Conservation (phyloP, 1,140 invertebrate species). For the Myzus persicae region DNA sequence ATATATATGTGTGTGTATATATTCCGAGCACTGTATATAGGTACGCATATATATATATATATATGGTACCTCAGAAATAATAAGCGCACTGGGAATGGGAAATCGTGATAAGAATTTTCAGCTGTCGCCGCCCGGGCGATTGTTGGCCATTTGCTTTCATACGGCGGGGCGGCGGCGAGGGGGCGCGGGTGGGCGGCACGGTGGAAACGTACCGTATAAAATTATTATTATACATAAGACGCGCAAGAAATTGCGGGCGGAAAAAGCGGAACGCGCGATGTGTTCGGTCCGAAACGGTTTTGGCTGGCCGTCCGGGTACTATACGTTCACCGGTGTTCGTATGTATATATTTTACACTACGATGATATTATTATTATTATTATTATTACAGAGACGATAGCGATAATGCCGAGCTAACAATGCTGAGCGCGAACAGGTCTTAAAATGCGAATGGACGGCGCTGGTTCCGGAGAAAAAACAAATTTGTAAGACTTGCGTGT, state of each 20-base stretch:
- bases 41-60: background rate
- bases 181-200: background rate
- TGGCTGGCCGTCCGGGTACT: background rate
- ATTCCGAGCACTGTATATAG: background rate
- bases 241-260: background rate
- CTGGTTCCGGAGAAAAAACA: background rate
- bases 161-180: background rate
- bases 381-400: background rate
- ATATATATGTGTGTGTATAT: background rate
- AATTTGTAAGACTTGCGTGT: background rate
- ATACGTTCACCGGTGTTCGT: background rate
- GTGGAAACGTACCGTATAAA: background rate
- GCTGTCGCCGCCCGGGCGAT: background rate
- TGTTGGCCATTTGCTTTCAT: background rate
- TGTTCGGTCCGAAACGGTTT: background rate
- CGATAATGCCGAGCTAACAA: background rate
- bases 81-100: constrained; percentile 7
- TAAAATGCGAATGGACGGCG: background rate
- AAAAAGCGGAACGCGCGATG: background rate
- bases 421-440: background rate
- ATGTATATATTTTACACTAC: background rate
- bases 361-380: background rate
- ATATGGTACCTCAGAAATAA: background rate
- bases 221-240: background rate
- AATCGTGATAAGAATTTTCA: constrained; percentile 23